Conservation (phyloP, 1,140 invertebrate genomes). For the Heliconius hewitsoni region DNA sequence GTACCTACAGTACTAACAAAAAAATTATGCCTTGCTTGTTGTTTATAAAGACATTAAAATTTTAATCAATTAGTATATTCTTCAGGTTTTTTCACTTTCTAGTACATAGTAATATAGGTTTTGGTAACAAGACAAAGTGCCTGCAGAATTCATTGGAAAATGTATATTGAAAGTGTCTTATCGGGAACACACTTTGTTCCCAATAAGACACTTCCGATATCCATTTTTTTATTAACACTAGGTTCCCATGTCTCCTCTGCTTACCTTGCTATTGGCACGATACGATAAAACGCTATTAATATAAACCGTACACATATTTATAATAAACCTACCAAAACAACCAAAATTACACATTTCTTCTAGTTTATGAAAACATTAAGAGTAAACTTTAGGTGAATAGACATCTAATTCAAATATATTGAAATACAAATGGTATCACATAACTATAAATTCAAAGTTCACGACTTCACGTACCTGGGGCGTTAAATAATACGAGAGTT, state of each 20-base stretch:
- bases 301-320: too few species aligned
- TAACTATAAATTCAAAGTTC: conserved; percentile 11
- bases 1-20: too few species aligned
- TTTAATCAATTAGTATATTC: too few species aligned
- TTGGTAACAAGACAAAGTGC: too few species aligned
- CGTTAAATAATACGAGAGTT: conserved; percentile 31
- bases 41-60: too few species aligned
- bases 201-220: too few species aligned
- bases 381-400: not conserved
- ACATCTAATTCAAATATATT: not conserved
- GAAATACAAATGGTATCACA: not conserved
- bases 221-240: not conserved
- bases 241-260: not conserved
- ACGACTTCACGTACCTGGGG: not conserved
- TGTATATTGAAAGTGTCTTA: not conserved
- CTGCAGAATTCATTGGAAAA: not conserved
- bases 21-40: too few species aligned
- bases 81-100: too few species aligned
- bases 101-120: too few species aligned
- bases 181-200: not conserved
- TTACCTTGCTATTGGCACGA: not conserved
- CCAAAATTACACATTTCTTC: not conserved
- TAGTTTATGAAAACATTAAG: not conserved
- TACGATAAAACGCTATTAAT: too few species aligned
- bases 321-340: too few species aligned